Conservation (phyloP, 2,888 invertebrate genomes). For the Sinotaia quadrata region DNA sequence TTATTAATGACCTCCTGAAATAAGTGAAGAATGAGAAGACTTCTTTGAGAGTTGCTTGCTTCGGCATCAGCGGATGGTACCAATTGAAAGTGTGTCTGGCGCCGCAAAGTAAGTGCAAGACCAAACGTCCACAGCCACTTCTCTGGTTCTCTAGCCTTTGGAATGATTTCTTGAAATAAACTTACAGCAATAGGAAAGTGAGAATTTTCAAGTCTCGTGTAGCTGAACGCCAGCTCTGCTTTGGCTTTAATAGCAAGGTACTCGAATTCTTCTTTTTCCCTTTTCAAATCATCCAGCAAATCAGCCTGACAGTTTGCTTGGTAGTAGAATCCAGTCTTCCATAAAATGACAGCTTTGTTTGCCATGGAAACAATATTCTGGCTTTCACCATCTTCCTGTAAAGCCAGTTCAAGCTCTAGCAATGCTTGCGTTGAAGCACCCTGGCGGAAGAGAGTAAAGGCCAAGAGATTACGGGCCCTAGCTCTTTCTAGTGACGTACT, state of each 20-base stretch:
- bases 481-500: slow-evolving; percentile 10
- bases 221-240: slow-evolving; percentile 24
- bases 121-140: slow-evolving; percentile 25
- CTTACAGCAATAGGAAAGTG: neutral
- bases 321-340: neutral
- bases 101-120: slow-evolving; percentile 1
- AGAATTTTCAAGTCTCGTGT: neutral
- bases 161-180: slow-evolving; percentile 7
- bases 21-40: neutral
- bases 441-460: too few species aligned
- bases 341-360: slow-evolving; percentile 23
- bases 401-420: neutral
- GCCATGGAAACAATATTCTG: slow-evolving; percentile 20
- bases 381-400: neutral
- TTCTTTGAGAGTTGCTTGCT: neutral
- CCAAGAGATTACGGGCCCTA: slow-evolving; percentile 8
- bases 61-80: too few species aligned
- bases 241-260: slow-evolving; percentile 14
- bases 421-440: too few species aligned
- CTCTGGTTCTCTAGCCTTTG: slow-evolving; percentile 10
- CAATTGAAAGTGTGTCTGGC: too few species aligned
- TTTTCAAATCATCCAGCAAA: neutral
- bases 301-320: neutral
- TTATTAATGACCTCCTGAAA: slow-evolving; percentile 6
- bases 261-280: neutral